A percentile compares a stretch with the other conserved stretches of the same genome.
These are phyloP conservation scores for Drosophila suzukii DNA, from an alignment of 1,140 invertebrate species.

Conservation along the genomic window DNA sequence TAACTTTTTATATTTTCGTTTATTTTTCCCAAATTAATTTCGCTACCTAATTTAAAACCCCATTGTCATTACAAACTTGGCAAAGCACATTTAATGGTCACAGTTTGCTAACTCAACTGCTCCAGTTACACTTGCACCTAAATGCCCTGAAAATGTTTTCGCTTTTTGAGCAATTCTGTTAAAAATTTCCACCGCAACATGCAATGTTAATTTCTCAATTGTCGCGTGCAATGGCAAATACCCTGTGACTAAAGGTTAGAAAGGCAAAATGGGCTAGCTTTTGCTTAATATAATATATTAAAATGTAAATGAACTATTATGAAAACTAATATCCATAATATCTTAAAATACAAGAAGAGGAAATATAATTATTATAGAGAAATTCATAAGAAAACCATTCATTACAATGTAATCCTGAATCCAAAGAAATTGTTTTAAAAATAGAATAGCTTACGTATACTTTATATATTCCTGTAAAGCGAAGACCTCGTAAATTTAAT, in stretches of 20 bases:
- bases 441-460: no score
- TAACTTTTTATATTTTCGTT: not conserved
- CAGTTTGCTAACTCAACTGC: conserved; percentile 50
- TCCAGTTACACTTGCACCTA: conserved; percentile 42
- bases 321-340: no score
- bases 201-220: conserved; percentile 67
- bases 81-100: conserved; percentile 43
- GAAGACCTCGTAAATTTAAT: no score
- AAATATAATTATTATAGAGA: no score
- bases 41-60: no score
- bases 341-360: no score
- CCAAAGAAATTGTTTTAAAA: no score
- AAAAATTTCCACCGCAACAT: conserved; percentile 43
- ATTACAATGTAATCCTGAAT: no score
- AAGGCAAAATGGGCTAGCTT: no score
- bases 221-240: conserved; percentile 26
- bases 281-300: not conserved
- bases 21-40: not conserved
- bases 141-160: conserved; percentile 58
- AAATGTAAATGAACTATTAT: no score
- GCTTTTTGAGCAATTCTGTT: conserved; percentile 47
- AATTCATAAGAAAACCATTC: no score
- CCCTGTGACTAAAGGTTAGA: not conserved
- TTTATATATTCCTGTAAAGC: no score
- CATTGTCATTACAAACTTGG: not conserved